Base-by-base conservation (phyloP, 37 sponge, comb jelly and placozoan genomes). In the Agelas oroides region DNA sequence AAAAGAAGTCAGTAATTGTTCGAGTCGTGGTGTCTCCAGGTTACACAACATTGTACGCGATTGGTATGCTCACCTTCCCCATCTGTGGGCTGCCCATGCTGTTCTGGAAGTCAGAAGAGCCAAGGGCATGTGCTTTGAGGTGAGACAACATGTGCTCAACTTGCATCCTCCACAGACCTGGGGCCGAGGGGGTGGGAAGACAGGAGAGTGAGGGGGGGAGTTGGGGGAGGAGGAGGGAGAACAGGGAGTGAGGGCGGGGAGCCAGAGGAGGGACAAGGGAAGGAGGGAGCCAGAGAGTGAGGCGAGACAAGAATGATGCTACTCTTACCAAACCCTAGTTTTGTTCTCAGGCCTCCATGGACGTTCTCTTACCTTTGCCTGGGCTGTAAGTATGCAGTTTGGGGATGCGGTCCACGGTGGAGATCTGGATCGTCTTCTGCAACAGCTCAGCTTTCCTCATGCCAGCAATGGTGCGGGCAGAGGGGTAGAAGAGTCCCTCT, bases 161-260 rank as follows among this genome's bases (percentile, higher is more conserved):
- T 46, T 95, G 95, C 75, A 84, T 75, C 40, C 95, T 79, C 95
- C 95, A 95, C 24, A 82, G 77, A n/a, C 95, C 93, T 92, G 66
- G 12, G 19, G 15, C 16, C 16, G 23, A n/a, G n/a, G n/a, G n/a
- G n/a, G n/a, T n/a, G n/a, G n/a, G n/a, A n/a, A n/a, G n/a, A n/a
- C n/a, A n/a, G n/a, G n/a, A n/a, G n/a, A n/a, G n/a, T n/a, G n/a
- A n/a, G n/a, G n/a, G n/a, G n/a, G 16, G 34, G 54, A 73, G 24
- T 73, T 56, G 41, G 5, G 24, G 32, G 41, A 31, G 27, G 30
- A 31, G 8, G 8, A 12, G 8, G 6, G 8, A 12, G 46, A 12
- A 46, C 46, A 46, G 46, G 3, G 46, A n/a, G n/a, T n/a, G n/a
- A n/a, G n/a, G n/a, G n/a, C n/a, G n/a, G n/a, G n/a, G n/a, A n/a